Percentiles rank a stretch among this genome's conserved stretches.
phyloP scores from a whole-genome alignment of 2,888 invertebrate genomes.

The Dasysyrphus tricinctus region DNA sequence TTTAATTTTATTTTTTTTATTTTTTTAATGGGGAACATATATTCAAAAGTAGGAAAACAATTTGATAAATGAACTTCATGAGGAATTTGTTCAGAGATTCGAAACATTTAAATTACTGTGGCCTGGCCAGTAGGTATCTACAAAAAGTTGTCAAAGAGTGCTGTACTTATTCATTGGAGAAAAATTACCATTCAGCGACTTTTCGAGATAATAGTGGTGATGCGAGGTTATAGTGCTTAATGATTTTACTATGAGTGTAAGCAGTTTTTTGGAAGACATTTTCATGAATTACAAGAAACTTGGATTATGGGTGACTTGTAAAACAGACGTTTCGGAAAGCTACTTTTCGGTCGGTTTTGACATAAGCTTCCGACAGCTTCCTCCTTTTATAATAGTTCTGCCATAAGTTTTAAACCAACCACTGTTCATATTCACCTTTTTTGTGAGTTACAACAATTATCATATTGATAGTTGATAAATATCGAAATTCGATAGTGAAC shows the following conservation, averaged over 20 bases:
- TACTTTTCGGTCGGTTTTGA: too few species aligned
- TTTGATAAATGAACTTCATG: constrained; percentile 41
- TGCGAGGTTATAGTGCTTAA: not conserved
- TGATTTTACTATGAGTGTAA: not conserved
- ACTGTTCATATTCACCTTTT: too few species aligned
- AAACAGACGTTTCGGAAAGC: too few species aligned
- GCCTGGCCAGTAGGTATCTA: not conserved
- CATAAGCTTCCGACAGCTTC: too few species aligned
- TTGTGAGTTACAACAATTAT: too few species aligned
- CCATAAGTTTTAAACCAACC: too few species aligned
- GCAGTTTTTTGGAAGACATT: too few species aligned
- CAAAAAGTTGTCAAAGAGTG: not conserved
- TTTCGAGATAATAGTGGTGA: not conserved
- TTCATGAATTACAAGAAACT: too few species aligned
- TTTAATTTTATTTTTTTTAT: constrained; percentile 5
- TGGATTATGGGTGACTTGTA: too few species aligned
- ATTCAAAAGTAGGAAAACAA: constrained; percentile 4
- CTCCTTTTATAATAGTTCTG: too few species aligned
- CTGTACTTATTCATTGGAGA: not conserved
- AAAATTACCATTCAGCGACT: not conserved
- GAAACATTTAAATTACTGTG: constrained; percentile 47
- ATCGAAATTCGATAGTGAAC: too few species aligned
- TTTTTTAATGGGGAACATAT: not conserved
- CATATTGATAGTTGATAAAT: too few species aligned
- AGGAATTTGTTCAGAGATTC: constrained; percentile 10